Evolutionary conservation across 2,797 vertebrate genomes (phyloP).

Genomic region (Nasua narica): DNA sequence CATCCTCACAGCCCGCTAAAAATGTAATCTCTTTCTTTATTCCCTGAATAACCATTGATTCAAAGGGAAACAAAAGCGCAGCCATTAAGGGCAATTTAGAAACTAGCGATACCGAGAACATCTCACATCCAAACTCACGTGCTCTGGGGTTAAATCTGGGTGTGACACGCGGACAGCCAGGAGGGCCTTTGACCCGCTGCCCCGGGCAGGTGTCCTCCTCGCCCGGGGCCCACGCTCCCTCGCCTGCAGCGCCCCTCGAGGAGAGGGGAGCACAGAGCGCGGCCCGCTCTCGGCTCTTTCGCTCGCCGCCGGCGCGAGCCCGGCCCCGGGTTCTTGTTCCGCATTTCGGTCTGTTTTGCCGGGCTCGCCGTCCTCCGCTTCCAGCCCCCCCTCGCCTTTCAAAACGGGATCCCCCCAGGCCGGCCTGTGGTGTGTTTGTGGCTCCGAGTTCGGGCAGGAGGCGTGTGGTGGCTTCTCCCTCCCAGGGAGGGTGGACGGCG

Average conservation of each 20-base stretch:
- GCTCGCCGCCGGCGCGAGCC: background rate
- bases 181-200: background rate
- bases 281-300: too few species aligned
- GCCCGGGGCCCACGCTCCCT: background rate
- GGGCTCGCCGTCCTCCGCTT: background rate
- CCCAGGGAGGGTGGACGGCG: background rate
- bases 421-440: background rate
- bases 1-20: background rate
- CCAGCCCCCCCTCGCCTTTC: background rate
- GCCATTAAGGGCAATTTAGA: background rate
- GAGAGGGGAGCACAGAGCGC: fast-evolving
- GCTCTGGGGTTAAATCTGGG: background rate
- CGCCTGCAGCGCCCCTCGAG: fast-evolving
- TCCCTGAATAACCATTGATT: background rate
- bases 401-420: background rate
- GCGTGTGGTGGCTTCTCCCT: background rate
- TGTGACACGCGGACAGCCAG: fast-evolving
- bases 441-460: background rate
- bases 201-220: fast-evolving
- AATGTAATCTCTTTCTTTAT: background rate
- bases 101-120: background rate
- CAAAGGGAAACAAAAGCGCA: background rate
- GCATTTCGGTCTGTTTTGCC: background rate
- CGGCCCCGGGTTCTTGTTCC: background rate
- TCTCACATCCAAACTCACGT: background rate